Base-by-base conservation (phyloP, 1,140 invertebrate genomes). In the Pogonomyrmex californicus region DNA sequence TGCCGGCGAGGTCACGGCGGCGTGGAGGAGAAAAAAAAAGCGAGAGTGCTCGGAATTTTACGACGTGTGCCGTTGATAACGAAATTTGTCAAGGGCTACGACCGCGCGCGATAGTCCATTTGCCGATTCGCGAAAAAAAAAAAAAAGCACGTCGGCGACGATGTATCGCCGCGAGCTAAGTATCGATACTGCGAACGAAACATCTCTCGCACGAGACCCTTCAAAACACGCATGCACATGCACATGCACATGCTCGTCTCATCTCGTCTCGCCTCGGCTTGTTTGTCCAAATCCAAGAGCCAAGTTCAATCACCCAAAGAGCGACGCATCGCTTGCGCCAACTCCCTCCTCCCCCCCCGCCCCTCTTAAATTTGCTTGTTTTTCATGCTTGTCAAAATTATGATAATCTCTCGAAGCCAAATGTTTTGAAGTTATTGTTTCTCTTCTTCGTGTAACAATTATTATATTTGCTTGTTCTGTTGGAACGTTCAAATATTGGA, bases 21-120 rank as follows among this genome's bases (percentile, higher is more conserved):
- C 23, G 76, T 7, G 58, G 36, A 60, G 36, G 33, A 60, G 36
- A 33, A 66, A 65, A 66, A 65, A 92, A 92, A 89, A 91, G 91
- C 91, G 90, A 91, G 91, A 91, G 86, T 91, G 88, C 88, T 79
- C 85, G 87, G 88, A 87, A 49, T 73, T 71, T 82, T 73, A 73
- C 79, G 38, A 82, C 38, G 66, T 73, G 63, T 60, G 79, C 54
- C 51, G 79, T 71, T 73, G 79, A 82, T 82, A 82, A 82, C 38
- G 79, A 71, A 23, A 82, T 82, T 82, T 60, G 79, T 82, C 79
- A 82, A 70, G 66, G 44, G 62, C 36, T 10, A 65, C 51, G 73
- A 41, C 54, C 51, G 36, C 56, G 54, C 38, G 36, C 38, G n/a
- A 14, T 17, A 14, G 41, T 30, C 44, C 1, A 17, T 47, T 78